Percentiles rank a stretch among this genome's conserved stretches.
Evolutionary conservation across 1,140 invertebrate species (phyloP).

Genomic region (Schlechtendalia chinensis): DNA sequence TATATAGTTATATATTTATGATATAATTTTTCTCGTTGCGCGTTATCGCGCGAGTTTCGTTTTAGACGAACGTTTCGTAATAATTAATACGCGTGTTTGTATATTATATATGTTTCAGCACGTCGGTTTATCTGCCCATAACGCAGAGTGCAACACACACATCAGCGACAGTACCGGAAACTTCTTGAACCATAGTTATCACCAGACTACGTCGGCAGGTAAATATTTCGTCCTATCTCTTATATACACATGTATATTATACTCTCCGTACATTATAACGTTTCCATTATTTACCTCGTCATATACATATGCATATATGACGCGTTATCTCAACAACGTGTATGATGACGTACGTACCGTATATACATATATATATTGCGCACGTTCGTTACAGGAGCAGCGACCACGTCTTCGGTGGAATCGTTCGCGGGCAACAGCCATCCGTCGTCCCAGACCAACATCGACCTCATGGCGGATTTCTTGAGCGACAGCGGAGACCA

Average conservation of each 20-base stretch:
- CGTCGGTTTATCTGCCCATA: constrained; percentile 24
- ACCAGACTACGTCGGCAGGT: constrained; percentile 33
- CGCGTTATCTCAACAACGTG: too few relatives aligned
- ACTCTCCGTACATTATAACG: too few relatives aligned
- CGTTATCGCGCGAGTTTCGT: too few relatives aligned
- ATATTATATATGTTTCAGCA: constrained; percentile 4
- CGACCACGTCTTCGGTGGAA: constrained; percentile 22
- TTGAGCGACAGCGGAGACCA: not conserved
- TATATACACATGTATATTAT: not conserved
- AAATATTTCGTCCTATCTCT: not conserved
- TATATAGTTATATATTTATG: too few relatives aligned
- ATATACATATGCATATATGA: not conserved
- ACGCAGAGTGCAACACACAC: constrained; percentile 20
- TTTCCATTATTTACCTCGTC: too few relatives aligned
- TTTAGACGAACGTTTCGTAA: too few relatives aligned
- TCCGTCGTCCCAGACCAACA: not conserved
- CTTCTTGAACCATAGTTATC: constrained; percentile 34
- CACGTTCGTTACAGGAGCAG: constrained; percentile 22
- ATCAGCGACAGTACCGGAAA: constrained; percentile 29
- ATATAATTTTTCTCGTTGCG: too few relatives aligned
- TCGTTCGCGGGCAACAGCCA: constrained; percentile 4
- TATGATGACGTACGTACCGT: not conserved
- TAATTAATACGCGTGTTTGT: not conserved
- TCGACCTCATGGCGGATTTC: constrained; percentile 33
- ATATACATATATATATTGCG: not conserved